These are phyloP conservation scores for Apostichopus parvimensis DNA, from an alignment of 35 echinoderm and acorn worm genomes.

Conservation along the genomic window DNA sequence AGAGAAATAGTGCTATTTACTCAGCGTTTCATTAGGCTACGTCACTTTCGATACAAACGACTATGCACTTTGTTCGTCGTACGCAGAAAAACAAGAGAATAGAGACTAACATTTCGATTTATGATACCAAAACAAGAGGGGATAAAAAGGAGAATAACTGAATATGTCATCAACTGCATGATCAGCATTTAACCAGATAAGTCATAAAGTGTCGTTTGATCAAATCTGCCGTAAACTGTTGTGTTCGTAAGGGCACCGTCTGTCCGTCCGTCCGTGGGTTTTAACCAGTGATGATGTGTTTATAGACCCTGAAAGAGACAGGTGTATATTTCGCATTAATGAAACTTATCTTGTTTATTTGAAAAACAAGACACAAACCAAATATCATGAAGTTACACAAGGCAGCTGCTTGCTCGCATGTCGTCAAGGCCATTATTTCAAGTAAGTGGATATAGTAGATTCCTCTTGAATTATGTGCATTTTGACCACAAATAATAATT, in stretches of 20 bases:
- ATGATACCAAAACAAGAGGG: background rate
- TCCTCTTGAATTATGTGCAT: conserved; percentile 27
- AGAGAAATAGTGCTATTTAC: background rate
- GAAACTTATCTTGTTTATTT: background rate
- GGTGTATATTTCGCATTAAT: conserved; percentile 22
- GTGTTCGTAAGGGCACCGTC: background rate
- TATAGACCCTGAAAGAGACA: background rate
- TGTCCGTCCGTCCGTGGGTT: background rate
- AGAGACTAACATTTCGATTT: background rate
- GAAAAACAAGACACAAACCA: background rate
- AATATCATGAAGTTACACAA: background rate
- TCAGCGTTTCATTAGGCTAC: background rate
- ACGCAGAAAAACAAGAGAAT: too few species aligned
- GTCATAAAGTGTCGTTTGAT: background rate
- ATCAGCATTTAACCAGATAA: background rate
- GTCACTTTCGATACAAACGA: background rate
- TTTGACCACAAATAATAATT: conserved; percentile 51
- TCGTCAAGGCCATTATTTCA: conserved; percentile 30
- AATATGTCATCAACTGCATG: conserved; percentile 17
- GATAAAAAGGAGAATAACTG: background rate
- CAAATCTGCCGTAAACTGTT: background rate
- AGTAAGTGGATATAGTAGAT: background rate
- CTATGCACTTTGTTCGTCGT: background rate
- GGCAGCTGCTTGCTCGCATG: background rate
- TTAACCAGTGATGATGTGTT: background rate